phyloP scores from a whole-genome alignment of 2,797 vertebrate genomes.

The Hippocampus kuda region DNA sequence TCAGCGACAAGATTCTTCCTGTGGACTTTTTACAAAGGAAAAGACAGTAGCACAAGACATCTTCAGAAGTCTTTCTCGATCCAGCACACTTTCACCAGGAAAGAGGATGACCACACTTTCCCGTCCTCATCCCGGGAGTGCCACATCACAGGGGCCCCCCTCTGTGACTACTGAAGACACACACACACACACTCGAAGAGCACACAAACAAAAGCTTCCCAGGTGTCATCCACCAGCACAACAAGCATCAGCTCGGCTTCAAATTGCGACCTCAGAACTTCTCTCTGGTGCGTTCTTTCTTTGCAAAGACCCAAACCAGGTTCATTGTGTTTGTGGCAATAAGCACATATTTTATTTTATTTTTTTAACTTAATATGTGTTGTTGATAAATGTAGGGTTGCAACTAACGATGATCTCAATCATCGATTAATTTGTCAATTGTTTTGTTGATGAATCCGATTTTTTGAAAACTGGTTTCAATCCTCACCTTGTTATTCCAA shows the following conservation, averaged over 20 bases:
- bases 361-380: slow-evolving; percentile 28
- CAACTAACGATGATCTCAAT: too few species aligned
- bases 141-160: background rate
- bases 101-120: slow-evolving; percentile 6
- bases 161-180: slow-evolving; percentile 44
- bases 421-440: too few species aligned
- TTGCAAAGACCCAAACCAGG: slow-evolving; percentile 21
- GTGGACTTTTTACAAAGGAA: background rate
- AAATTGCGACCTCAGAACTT: slow-evolving; percentile 27
- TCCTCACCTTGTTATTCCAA: too few species aligned
- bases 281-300: slow-evolving; percentile 39
- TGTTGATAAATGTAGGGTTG: slow-evolving; percentile 10
- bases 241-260: slow-evolving; percentile 55
- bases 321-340: slow-evolving; percentile 40
- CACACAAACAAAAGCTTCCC: slow-evolving; percentile 49
- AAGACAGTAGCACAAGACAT: slow-evolving; percentile 13
- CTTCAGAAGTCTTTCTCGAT: background rate
- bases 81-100: slow-evolving; percentile 4
- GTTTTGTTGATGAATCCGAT: too few species aligned
- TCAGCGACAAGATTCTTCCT: background rate
- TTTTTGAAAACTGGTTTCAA: too few species aligned
- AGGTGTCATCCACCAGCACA: slow-evolving; percentile 47
- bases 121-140: background rate
- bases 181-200: slow-evolving; percentile 24
- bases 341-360: slow-evolving; percentile 21